phyloP scores from a whole-genome alignment of 2,113 vertebrate genomes.

The Corvus hawaiiensis region DNA sequence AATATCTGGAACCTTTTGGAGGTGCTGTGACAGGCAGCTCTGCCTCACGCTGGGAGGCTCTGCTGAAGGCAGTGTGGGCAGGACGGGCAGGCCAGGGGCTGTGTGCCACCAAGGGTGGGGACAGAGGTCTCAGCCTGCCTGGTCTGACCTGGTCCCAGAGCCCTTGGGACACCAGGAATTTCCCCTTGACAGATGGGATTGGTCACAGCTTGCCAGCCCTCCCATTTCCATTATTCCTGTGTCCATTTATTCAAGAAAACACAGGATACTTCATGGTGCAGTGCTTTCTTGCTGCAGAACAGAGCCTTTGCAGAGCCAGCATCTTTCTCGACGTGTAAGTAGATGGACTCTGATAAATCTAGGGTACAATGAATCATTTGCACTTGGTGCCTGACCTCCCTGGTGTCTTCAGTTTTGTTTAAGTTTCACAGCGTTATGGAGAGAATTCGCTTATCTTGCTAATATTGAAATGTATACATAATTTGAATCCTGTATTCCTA shows the following conservation, averaged over 20 bases:
- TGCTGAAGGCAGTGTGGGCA: neutral
- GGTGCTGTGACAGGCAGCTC: neutral
- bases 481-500: neutral
- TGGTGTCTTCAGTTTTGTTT: neutral
- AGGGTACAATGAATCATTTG: neutral
- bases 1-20: neutral
- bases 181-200: neutral
- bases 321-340: neutral
- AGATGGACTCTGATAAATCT: neutral
- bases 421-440: neutral
- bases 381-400: neutral
- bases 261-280: neutral
- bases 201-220: neutral
- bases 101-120: neutral
- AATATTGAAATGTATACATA: neutral
- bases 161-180: neutral
- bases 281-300: neutral
- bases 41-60: rapidly evolving
- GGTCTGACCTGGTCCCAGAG: neutral
- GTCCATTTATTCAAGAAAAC: neutral
- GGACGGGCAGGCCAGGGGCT: neutral
- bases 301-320: neutral
- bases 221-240: neutral
- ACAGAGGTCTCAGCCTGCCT: neutral
- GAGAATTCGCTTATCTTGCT: neutral